Conservation (phyloP, 2,797 vertebrate genomes). For the Urocyon cinereoargenteus region DNA sequence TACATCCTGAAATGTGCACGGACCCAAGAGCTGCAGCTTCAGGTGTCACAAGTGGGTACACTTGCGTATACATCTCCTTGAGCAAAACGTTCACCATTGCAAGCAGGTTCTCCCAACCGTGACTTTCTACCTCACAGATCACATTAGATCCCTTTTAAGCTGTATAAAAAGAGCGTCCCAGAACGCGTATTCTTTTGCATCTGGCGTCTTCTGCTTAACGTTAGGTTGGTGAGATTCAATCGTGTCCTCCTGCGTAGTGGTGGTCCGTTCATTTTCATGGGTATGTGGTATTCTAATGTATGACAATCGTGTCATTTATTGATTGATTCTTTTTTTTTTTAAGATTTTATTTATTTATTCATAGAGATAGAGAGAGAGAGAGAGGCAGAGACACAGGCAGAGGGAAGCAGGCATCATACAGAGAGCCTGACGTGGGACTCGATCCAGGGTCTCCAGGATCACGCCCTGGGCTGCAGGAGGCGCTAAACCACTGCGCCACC, state of each 20-base stretch:
- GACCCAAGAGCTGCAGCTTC: rapidly evolving
- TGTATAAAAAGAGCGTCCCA: background rate
- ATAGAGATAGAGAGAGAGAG: no score
- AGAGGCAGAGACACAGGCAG: no score
- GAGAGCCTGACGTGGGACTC: no score
- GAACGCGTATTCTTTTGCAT: background rate
- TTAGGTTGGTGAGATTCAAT: rapidly evolving
- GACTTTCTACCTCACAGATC: background rate
- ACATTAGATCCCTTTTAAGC: background rate
- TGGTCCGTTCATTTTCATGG: no score
- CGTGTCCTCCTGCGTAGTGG: no score
- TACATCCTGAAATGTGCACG: rapidly evolving
- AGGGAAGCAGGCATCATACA: no score
- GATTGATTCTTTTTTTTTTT: no score
- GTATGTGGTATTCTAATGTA: background rate
- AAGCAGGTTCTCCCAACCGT: background rate
- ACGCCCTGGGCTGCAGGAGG: no score
- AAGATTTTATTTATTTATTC: no score
- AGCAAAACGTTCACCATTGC: rapidly evolving
- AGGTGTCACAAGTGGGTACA: background rate
- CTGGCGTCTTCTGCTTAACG: rapidly evolving
- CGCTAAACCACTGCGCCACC: no score
- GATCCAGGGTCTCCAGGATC: no score
- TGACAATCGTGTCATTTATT: background rate
- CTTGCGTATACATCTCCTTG: rapidly evolving